phyloP scores from a whole-genome alignment of 2,797 vertebrate species.

The Sebastes wilsoni region DNA sequence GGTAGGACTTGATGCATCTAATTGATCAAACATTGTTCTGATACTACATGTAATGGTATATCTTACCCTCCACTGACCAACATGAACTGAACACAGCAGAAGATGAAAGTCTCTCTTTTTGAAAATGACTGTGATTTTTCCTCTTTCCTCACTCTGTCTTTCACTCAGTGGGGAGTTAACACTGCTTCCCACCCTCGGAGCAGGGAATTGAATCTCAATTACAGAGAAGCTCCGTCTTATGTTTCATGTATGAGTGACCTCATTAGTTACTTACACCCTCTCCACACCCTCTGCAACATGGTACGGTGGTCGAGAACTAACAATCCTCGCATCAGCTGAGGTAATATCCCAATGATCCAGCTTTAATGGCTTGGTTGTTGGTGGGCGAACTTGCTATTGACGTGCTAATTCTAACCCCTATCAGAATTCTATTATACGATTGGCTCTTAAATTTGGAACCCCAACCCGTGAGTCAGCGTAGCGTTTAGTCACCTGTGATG shows the following conservation, averaged over 20 bases:
- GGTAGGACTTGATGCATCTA: not conserved
- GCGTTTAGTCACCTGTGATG: not conserved
- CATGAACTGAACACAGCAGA: not conserved
- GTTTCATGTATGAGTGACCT: constrained; percentile 65
- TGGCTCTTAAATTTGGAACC: constrained; percentile 1
- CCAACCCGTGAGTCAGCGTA: not conserved
- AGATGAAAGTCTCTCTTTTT: constrained; percentile 1
- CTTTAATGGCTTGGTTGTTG: constrained; percentile 15
- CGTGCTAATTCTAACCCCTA: constrained; percentile 16
- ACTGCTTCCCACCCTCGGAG: constrained; percentile 35
- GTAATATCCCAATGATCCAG: constrained; percentile 19
- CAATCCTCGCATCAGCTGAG: constrained; percentile 8
- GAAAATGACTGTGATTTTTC: not conserved
- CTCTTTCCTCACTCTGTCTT: not conserved
- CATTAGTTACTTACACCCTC: constrained; percentile 54
- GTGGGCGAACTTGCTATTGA: constrained; percentile 11
- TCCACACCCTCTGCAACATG: not conserved
- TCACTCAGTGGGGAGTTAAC: constrained; percentile 38
- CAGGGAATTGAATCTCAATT: constrained; percentile 62
- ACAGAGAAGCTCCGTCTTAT: constrained; percentile 43
- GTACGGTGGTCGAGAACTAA: not conserved
- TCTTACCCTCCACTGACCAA: not conserved
- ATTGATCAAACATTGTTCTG: not conserved
- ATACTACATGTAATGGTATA: not conserved
- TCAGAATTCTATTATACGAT: constrained; percentile 21